Evolutionary conservation across 2,113 vertebrate species (phyloP).

Genomic region (Urocynchramus pylzowi): DNA sequence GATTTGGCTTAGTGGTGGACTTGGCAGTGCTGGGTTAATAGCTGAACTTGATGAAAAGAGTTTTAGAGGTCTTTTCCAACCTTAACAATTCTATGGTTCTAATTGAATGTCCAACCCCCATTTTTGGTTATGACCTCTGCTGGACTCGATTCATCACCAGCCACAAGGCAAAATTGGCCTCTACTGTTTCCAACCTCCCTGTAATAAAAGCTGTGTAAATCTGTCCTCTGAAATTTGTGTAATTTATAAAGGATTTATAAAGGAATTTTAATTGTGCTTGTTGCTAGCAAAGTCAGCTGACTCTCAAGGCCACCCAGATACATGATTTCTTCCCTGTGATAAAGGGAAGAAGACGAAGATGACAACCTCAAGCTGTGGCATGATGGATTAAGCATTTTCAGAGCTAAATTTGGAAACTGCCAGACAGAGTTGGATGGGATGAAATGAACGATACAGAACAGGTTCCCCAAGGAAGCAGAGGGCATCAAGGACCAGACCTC

Average conservation of each 20-base stretch:
- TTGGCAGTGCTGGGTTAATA: neutral
- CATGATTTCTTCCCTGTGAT: neutral
- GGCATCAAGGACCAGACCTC: neutral
- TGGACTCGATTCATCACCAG: neutral
- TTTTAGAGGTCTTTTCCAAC: neutral
- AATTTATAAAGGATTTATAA: neutral
- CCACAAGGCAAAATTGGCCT: neutral
- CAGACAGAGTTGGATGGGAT: neutral
- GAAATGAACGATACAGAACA: neutral
- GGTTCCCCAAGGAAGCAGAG: neutral
- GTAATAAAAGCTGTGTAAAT: neutral
- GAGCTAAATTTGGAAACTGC: neutral
- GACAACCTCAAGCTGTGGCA: neutral
- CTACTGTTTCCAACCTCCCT: neutral
- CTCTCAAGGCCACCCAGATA: neutral
- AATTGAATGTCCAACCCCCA: neutral
- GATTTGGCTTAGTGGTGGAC: neutral
- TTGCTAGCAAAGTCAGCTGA: neutral
- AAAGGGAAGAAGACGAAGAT: neutral
- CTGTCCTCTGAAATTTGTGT: neutral
- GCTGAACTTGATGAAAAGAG: neutral
- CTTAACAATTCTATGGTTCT: neutral
- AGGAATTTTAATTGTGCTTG: neutral
- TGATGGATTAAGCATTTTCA: neutral
- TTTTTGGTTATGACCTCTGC: neutral